phyloP scores from a whole-genome alignment of 2,888 invertebrate species.

The Cinara cedri region DNA sequence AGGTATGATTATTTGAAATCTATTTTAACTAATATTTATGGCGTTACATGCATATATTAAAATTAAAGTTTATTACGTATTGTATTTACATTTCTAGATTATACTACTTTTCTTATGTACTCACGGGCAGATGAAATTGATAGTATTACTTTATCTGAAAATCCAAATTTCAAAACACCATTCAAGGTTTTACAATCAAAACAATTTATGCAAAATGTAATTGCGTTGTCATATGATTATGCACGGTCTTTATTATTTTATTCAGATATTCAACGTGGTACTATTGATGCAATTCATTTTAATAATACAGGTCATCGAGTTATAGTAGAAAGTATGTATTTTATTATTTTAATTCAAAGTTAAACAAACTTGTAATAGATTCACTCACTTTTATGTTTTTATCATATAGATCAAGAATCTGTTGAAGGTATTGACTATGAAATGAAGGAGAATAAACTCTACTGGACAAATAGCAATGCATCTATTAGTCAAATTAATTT shows the following conservation, averaged over 20 bases:
- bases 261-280: constrained; percentile 86
- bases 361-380: constrained; percentile 35
- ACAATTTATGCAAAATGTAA: constrained; percentile 81
- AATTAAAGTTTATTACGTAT: constrained; percentile 23
- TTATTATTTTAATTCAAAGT: background rate
- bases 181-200: constrained; percentile 75
- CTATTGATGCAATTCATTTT: constrained; percentile 81
- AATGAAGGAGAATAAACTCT: constrained; percentile 72
- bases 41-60: background rate
- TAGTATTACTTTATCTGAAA: constrained; percentile 77
- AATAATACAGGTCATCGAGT: constrained; percentile 77
- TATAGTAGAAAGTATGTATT: constrained; percentile 71
- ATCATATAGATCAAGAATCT: constrained; percentile 74
- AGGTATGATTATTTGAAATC: constrained; percentile 62
- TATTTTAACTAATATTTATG: constrained; percentile 24
- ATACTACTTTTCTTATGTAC: constrained; percentile 82
- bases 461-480: constrained; percentile 85
- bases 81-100: constrained; percentile 66
- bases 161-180: constrained; percentile 77
- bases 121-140: constrained; percentile 82
- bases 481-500: constrained; percentile 71
- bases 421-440: constrained; percentile 88
- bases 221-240: constrained; percentile 83
- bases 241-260: constrained; percentile 75
- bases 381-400: constrained; percentile 13